A percentile compares a stretch with the other conserved stretches of the same genome.
Conservation (phyloP, 2,888 invertebrate genomes). For the Cylindroiulus punctatus region DNA sequence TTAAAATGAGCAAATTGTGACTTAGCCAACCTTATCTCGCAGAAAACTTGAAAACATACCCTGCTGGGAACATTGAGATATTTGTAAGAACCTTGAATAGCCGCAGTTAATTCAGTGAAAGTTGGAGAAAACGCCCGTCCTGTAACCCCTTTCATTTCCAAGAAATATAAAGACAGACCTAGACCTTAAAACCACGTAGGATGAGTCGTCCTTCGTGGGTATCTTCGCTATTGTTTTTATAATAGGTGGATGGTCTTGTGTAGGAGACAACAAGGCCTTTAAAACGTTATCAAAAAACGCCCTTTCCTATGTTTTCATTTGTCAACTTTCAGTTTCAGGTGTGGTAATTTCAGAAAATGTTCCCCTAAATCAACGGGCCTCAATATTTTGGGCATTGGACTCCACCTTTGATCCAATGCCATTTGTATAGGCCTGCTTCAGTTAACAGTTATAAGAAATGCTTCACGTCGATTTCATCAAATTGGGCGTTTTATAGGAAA, state of each 20-base stretch:
- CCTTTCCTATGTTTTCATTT: conserved; percentile 20
- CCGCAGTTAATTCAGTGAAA: conserved; percentile 15
- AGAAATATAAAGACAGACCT: conserved; percentile 14
- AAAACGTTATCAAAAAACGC: not conserved
- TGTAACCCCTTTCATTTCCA: conserved; percentile 40
- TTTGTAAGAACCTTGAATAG: not conserved
- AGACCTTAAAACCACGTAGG: conserved; percentile 29
- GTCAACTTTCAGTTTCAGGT: conserved; percentile 22
- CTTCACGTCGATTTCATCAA: not conserved
- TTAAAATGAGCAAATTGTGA: not conserved
- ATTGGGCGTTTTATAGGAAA: conserved; percentile 8
- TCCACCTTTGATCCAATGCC: not conserved
- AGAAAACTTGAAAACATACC: not conserved
- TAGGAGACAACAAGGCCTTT: conserved; percentile 40
- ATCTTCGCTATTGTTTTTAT: conserved; percentile 5
- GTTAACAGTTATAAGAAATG: not conserved
- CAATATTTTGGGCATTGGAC: not conserved
- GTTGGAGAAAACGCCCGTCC: conserved; percentile 3
- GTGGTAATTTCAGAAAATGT: not conserved
- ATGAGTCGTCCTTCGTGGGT: conserved; percentile 40
- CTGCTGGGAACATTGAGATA: conserved; percentile 24
- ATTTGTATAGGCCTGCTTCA: not conserved
- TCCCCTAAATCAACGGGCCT: not conserved
- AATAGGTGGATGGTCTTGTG: not conserved
- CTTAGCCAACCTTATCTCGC: not conserved